Base-by-base conservation (phyloP, 2,113 vertebrate species). In the Ailuropoda melanoleuca region DNA sequence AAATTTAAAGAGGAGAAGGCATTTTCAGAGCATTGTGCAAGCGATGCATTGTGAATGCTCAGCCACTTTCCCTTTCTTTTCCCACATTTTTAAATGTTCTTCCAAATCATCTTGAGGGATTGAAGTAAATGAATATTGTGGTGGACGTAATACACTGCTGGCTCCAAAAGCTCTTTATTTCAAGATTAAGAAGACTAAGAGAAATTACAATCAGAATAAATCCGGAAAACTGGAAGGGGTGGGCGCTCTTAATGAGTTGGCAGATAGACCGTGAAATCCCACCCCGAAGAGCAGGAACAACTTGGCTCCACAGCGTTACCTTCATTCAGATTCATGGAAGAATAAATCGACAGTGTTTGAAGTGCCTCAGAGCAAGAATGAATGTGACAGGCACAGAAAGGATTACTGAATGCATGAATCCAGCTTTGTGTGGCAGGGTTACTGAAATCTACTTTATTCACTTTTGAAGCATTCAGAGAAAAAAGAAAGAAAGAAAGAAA, bases 241-340 rank as follows among this genome's bases (percentile, higher is more conserved):
- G 24, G 56, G 53, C 70, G 43, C 46, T 97, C 83, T 93, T 95
- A 94, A 89, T 88, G 97, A 98, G 97, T 58, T 96, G 87, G 96
- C 95, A 98, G 95, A 82, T 78, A 96, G 97, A 95, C 90, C 53
- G 3, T 96, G 96, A 98, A 98, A 98, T 98, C 95, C 66, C 92
- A 96, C 91, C 85, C 81, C 7, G 39, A 97, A 93, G 89, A 97
- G 53, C 68, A n/a, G 66, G 80, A 97, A 82, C 91, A 97, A 97
- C 39, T 43, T 1, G 31, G 91, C 88, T 98, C 86, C 84, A 48
- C 78, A 24, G 48, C 6, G 29, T 98, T 97, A 55, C 24, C 94
- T 96, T 90, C 97, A 98, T 98, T 98, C 92, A 96, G 50, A 98
- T 97, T 98, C 97, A 97, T 88, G 74, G 60, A 92, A 97, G 83